Evolutionary conservation across 2,113 vertebrate genomes (phyloP).

Genomic region (Phalacrocorax carbo): DNA sequence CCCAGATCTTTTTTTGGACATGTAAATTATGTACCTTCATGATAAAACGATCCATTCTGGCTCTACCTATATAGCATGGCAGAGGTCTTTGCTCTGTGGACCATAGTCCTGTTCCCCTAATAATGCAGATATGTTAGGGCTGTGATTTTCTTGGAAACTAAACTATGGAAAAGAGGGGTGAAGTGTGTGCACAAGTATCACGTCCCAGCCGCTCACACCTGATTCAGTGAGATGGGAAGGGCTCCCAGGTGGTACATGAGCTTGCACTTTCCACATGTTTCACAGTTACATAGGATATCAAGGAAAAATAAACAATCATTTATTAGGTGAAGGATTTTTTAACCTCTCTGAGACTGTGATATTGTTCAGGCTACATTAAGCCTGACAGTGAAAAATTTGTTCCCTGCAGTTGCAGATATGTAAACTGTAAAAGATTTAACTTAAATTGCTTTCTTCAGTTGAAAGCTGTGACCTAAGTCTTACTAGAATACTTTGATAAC

Average conservation of each 20-base stretch:
- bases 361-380: neutral
- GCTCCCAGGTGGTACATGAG: neutral
- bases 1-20: neutral
- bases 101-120: neutral
- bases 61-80: neutral
- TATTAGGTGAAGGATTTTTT: neutral
- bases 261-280: neutral
- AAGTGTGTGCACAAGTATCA: fast-evolving
- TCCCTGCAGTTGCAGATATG: neutral
- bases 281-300: neutral
- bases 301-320: neutral
- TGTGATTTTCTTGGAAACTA: neutral
- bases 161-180: neutral
- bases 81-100: neutral
- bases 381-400: neutral
- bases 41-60: fast-evolving
- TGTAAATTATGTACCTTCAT: neutral
- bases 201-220: neutral
- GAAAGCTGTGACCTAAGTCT: constrained; percentile 27
- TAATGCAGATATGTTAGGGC: fast-evolving
- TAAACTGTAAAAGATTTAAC: neutral
- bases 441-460: neutral
- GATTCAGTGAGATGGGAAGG: neutral
- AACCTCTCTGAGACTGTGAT: neutral
- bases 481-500: neutral